Evolutionary conservation across 2,888 invertebrate genomes (phyloP), one percentile per base, ranked within the genome.

Genomic region (Agrotis puta): DNA sequence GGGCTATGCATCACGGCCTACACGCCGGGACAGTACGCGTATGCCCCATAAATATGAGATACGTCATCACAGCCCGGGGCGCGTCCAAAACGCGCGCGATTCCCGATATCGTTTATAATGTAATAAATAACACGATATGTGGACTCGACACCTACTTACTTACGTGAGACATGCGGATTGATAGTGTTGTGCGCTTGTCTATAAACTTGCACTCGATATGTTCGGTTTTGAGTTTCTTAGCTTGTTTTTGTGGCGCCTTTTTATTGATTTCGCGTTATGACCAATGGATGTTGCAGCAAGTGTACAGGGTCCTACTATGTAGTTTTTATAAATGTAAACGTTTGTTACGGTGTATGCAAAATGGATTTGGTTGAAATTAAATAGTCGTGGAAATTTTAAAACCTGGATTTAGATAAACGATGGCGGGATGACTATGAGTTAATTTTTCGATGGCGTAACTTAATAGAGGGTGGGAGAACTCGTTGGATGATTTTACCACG

Each of bases 1-100:
- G 83, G 83, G 85, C 89, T 88, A 93, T 93, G 88, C 88, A 94
- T 94, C 94, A 94, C 94, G 86, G 76, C 93, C 92, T 92, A 92
- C 92, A 90, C 89, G 84, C 88, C 84, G 77, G 88, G 88, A 89
- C 89, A 90, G 70, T 73, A 79, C 80, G 85, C 84, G 86, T 87
- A 85, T 85, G 87, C 86, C 73, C 89, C 88, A 93, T 94, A 94
- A 94, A 94, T 94, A 92, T 92, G 91, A 90, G 90, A 94, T 94
- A 94, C 91, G 93, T 93, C 95, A 94, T 92, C 93, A 88, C 84
- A 73, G 76, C 83, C 74, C 83, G 80, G 84, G 82, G 86, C 85
- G 88, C 86, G 88, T 87, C 90, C 89, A 88, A 89, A 92, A 89
- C 79, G 82, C 88, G 85, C 84, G 82, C 85, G 89, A 88, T 89